phyloP scores from a whole-genome alignment of 2,888 invertebrate genomes.

The Augiades crinisus region DNA sequence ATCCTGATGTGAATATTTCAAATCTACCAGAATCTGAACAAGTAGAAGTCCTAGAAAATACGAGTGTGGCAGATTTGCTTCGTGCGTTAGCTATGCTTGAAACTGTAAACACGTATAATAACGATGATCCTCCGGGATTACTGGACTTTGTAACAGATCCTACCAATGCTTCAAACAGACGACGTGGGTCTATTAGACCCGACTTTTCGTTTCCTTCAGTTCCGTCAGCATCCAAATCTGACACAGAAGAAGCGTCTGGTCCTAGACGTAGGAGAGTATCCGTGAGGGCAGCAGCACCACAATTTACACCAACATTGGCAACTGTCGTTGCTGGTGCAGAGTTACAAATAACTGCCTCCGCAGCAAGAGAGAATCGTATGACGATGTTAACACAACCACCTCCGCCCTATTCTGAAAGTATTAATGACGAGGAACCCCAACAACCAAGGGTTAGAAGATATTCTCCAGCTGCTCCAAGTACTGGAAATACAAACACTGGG shows the following conservation, averaged over 20 bases:
- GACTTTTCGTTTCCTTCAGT: slow-evolving; percentile 54
- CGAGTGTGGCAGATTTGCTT: slow-evolving; percentile 90
- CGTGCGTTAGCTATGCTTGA: slow-evolving; percentile 87
- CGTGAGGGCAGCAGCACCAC: slow-evolving; percentile 63
- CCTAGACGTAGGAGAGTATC: slow-evolving; percentile 67
- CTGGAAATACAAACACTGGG: slow-evolving; percentile 55
- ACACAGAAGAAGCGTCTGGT: slow-evolving; percentile 53
- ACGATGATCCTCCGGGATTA: slow-evolving; percentile 39
- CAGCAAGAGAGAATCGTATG: slow-evolving; percentile 71
- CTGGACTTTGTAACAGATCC: slow-evolving; percentile 51
- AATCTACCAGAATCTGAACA: slow-evolving; percentile 68
- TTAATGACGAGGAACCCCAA: slow-evolving; percentile 46
- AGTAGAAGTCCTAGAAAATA: slow-evolving; percentile 87
- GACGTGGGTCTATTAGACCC: slow-evolving; percentile 61
- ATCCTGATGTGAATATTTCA: slow-evolving; percentile 65
- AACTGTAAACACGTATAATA: slow-evolving; percentile 50
- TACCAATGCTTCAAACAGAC: slow-evolving; percentile 41
- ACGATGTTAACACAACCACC: slow-evolving; percentile 69
- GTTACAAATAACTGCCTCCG: slow-evolving; percentile 65
- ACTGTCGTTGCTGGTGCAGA: slow-evolving; percentile 73
- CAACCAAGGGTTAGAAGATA: slow-evolving; percentile 59
- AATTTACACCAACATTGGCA: slow-evolving; percentile 70
- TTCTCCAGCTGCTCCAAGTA: slow-evolving; percentile 66
- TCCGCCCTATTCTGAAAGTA: slow-evolving; percentile 64
- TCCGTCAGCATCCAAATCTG: slow-evolving; percentile 45